A percentile compares a stretch with the other conserved stretches of the same genome.
Evolutionary conservation across 1,140 invertebrate species (phyloP).

Genomic region (Drosophila bipectinata): DNA sequence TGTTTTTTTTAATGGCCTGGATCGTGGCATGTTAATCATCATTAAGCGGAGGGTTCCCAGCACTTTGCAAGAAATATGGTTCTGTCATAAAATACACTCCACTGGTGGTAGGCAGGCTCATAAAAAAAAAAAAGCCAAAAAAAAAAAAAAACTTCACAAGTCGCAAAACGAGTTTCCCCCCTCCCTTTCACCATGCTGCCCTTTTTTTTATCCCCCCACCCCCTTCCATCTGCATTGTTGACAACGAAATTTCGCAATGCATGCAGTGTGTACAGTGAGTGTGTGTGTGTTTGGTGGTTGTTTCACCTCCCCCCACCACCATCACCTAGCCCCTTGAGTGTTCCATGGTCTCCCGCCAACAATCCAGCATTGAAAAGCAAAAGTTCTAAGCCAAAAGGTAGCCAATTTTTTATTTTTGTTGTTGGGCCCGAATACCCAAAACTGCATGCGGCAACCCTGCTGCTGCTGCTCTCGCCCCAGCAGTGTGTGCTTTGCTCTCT

Average conservation of each 20-base stretch:
- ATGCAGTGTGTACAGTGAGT: constrained; percentile 36
- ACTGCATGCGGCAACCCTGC: constrained; percentile 44
- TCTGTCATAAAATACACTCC: constrained; percentile 29
- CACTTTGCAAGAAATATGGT: constrained; percentile 9
- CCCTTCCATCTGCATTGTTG: constrained; percentile 30
- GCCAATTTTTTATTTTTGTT: constrained; percentile 28
- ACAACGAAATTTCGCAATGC: constrained; percentile 71
- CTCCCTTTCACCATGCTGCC: constrained; percentile 18
- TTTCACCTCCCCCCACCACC: constrained; percentile 31
- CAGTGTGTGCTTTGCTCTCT: constrained; percentile 9
- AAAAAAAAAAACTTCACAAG: constrained; percentile 49
- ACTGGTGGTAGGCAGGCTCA: constrained; percentile 11
- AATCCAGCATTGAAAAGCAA: constrained; percentile 62
- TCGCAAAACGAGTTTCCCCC: constrained; percentile 65
- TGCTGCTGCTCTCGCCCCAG: constrained; percentile 7
- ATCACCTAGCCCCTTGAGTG: background rate
- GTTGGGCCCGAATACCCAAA: constrained; percentile 31
- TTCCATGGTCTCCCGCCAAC: background rate
- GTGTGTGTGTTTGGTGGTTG: constrained; percentile 58
- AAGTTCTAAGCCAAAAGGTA: constrained; percentile 66
- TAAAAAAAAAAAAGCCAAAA: background rate
- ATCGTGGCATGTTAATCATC: constrained; percentile 4
- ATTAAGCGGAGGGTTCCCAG: background rate
- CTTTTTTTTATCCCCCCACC: constrained; percentile 5
- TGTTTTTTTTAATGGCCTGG: no score